A percentile compares a stretch with the other conserved stretches of the same genome.
Evolutionary conservation across 2,888 invertebrate genomes (phyloP).

Genomic region (Acanthosoma haemorrhoidale): DNA sequence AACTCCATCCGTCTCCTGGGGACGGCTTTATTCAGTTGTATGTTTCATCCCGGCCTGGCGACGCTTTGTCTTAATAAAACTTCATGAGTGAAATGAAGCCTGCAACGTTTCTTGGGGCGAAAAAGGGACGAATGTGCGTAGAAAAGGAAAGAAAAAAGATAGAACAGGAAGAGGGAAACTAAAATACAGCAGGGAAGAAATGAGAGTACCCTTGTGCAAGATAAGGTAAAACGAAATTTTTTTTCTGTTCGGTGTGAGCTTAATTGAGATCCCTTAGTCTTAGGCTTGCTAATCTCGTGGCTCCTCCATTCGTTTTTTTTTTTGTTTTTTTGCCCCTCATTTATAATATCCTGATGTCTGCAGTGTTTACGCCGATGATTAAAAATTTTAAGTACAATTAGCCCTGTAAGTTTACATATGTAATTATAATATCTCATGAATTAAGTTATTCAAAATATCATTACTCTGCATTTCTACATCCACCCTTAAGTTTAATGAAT

Average conservation of each 20-base stretch:
- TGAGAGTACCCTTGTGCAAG: constrained; percentile 8
- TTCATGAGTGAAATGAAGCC: too few relatives aligned
- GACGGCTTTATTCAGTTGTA: neutral
- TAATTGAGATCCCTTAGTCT: constrained; percentile 14
- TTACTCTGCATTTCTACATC: too few relatives aligned
- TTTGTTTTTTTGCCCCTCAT: constrained; percentile 1
- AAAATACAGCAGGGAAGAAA: constrained; percentile 2
- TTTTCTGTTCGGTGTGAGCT: neutral
- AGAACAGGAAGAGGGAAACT: neutral
- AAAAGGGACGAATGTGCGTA: neutral
- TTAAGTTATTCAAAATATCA: too few relatives aligned
- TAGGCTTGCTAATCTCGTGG: neutral
- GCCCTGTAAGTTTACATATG: too few relatives aligned
- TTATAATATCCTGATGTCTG: too few relatives aligned
- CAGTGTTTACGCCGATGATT: too few relatives aligned
- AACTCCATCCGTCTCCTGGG: neutral
- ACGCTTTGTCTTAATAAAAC: neutral
- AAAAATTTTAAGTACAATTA: too few relatives aligned
- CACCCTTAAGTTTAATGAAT: too few relatives aligned
- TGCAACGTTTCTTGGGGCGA: too few relatives aligned
- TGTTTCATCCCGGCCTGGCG: neutral
- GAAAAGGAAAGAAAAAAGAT: neutral
- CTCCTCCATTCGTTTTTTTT: neutral
- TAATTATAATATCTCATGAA: too few relatives aligned
- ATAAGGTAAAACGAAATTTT: constrained; percentile 4